Base-by-base conservation (phyloP, 92 coral and sea anemone species). In the Porites divaricata region DNA sequence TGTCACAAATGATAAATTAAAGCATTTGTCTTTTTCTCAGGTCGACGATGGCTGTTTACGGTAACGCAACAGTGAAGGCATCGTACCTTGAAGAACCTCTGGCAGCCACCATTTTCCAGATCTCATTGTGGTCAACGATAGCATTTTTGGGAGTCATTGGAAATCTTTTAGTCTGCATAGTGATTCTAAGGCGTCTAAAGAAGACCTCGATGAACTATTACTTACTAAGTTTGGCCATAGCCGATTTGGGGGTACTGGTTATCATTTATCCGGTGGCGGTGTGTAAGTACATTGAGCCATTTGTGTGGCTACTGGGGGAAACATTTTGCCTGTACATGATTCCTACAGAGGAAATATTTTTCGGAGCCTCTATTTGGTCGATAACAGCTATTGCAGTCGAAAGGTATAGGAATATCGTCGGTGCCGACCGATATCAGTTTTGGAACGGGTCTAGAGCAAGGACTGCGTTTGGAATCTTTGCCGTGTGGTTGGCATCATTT, bases 301-400 rank as follows among this genome's bases (percentile, higher is more conserved):
- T 78, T 10, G 54, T 77, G 5, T 94, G 88, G 87, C 85, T 91
- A 57, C 73, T 94, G 11, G 98, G 95, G 2, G 72, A 57, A 52
- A 67, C 24, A 16, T 70, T 68, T n/a, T 94, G 98, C 69, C 70
- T 89, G 79, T 94, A 87, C 81, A 16, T 94, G 48, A 77, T 84
- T 20, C 98, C 98, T 21, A 76, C 93, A 2, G 88, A 87, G 19
- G 98, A 94, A 61, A 78, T 94, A 10, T 92, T 92, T 70, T 94
- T 89, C 56, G 98, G 98, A 15, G 93, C 95, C 13, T 94, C 98
- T 4, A 89, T 92, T 23, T 94, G 98, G 98, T 94, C 98, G 67
- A 94, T 92, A 14, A 91, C 93, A 2, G 84, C 79, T 8, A 94
- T 94, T 22, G 98, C 95, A 54, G 82, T 94, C 22, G 93, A 94